These are phyloP conservation scores for Irena cyanogastra DNA, from an alignment of 2,113 vertebrate genomes.

Conservation along the genomic window DNA sequence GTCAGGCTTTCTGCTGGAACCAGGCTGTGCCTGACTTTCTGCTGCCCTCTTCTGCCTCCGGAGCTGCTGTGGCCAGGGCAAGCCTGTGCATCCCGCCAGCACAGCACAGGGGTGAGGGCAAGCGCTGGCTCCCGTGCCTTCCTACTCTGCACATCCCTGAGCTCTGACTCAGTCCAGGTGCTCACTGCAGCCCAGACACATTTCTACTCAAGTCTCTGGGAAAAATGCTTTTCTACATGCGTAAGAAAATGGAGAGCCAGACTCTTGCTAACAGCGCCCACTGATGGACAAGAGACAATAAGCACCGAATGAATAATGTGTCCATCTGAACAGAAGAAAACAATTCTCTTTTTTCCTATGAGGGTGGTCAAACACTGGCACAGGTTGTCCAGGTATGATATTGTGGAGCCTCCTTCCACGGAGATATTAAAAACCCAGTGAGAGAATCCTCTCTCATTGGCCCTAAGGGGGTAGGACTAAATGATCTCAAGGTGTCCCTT, in stretches of 20 bases:
- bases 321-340: not conserved
- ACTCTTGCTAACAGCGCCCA: not conserved
- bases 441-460: not conserved
- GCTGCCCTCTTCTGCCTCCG: not conserved
- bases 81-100: accelerated
- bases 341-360: not conserved
- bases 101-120: accelerated
- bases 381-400: not conserved
- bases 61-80: not conserved
- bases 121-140: accelerated
- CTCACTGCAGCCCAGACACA: not conserved
- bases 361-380: not conserved
- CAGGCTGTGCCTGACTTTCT: not conserved
- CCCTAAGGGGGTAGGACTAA: not conserved
- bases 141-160: not conserved
- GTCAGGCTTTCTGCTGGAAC: not conserved
- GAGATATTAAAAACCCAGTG: not conserved
- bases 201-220: not conserved
- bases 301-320: not conserved
- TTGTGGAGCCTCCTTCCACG: not conserved
- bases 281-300: not conserved
- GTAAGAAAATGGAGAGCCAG: not conserved
- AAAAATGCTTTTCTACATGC: not conserved
- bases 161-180: not conserved
- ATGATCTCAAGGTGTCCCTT: not conserved